Percentiles rank a stretch among this genome's conserved stretches.
phyloP scores from a whole-genome alignment of 2,113 vertebrate genomes.

The Climacteris rufus region DNA sequence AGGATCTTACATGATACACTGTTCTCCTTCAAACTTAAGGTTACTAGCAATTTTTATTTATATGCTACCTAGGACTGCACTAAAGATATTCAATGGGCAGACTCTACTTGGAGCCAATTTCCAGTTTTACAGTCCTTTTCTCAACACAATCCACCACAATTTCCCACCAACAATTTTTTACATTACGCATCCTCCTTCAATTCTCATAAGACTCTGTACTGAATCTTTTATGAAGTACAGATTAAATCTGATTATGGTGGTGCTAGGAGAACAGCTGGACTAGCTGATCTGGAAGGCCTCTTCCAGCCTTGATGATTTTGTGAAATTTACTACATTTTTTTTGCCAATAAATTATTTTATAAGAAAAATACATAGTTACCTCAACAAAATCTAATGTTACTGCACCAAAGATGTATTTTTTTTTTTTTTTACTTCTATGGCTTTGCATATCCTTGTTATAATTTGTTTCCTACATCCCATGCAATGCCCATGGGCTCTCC shows the following conservation, averaged over 20 bases:
- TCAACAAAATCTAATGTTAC: background rate
- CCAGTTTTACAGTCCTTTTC: background rate
- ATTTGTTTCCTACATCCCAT: background rate
- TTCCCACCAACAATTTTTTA: background rate
- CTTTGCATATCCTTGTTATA: background rate
- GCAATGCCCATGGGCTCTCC: background rate
- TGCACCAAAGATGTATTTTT: background rate
- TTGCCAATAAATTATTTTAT: background rate
- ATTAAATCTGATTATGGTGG: background rate
- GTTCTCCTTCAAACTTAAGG: background rate
- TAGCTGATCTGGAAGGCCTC: background rate
- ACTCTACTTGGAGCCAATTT: background rate
- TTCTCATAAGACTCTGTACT: background rate
- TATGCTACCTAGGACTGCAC: background rate
- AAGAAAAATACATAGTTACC: background rate
- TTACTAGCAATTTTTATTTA: background rate
- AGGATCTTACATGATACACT: background rate
- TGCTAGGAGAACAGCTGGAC: background rate
- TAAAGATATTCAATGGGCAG: background rate
- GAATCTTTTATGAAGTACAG: background rate
- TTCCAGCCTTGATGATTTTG: background rate
- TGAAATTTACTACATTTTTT: background rate
- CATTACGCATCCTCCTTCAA: accelerated
- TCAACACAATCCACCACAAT: background rate
- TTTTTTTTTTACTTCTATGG: background rate